Base-by-base conservation (phyloP, 1,140 invertebrate genomes). In the Maconellicoccus hirsutus region DNA sequence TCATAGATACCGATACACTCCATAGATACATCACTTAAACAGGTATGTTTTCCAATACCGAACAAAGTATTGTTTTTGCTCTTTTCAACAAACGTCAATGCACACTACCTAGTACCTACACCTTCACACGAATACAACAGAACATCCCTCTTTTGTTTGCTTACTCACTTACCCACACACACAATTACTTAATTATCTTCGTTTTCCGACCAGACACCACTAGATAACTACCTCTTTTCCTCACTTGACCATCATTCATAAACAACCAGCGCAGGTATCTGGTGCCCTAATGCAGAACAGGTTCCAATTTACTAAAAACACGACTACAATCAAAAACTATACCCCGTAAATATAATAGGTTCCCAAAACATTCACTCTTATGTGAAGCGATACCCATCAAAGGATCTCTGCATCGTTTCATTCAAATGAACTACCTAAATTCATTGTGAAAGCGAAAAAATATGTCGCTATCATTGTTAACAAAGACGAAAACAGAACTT, bases 101-200 rank as follows among this genome's bases (percentile, higher is more conserved):
- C 42, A 6, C 42, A 52, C 42, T 3, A 52, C n/a, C 14, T 7
- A 14, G 3, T 16, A 8, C 4, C 12, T 19, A 8, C 16, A 52
- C 42, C 6, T 52, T 8, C 16, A 52, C 2, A 4, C 42, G 42
- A 14, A 19, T 16, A 16, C 42, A n/a, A n/a, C n/a, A n/a, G 10
- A 8, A 52, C 3, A 14, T 52, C 42, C 42, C 16, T 52, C 42
- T 52, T 52, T 52, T 52, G 42, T 52, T 52, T 52, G 42, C 42
- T 52, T 52, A 52, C 16, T 52, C 42, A 52, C n/a, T 52, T 52
- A 52, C 42, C 16, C 42, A 16, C 42, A 52, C n/a, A n/a, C 16
- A 52, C 42, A 52, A 52, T 52, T 52, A 52, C 42, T 52, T 52
- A 52, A 52, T 52, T 52, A 52, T 52, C 6, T 52, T 52, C 42